Evolutionary conservation across 2,888 invertebrate genomes (phyloP).

Genomic region (Leucania comma): DNA sequence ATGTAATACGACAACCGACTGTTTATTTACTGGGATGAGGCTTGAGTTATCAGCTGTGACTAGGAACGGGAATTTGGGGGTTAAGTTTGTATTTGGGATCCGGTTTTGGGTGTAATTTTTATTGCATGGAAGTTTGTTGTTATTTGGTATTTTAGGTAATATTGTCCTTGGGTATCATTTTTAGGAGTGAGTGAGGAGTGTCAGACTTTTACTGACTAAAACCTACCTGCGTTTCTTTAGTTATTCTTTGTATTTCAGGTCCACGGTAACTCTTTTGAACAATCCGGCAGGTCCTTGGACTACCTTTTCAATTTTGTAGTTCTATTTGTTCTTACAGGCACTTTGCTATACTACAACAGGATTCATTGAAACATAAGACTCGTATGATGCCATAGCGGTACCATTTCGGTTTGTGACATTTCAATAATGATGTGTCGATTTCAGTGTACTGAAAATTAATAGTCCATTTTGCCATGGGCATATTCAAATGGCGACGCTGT

Average conservation of each 20-base stretch:
- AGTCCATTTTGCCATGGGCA: not conserved
- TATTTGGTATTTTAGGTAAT: too few relatives aligned
- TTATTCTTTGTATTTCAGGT: too few relatives aligned
- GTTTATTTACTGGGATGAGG: conserved; percentile 58
- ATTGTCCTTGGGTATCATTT: too few relatives aligned
- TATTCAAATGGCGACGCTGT: not conserved
- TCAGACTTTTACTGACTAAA: too few relatives aligned
- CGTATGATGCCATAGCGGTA: not conserved
- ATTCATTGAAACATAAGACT: not conserved
- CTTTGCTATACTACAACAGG: too few relatives aligned
- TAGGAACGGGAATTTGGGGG: not conserved
- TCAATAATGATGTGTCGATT: conserved; percentile 3
- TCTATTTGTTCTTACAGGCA: too few relatives aligned
- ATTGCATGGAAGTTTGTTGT: not conserved
- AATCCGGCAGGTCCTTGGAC: too few relatives aligned
- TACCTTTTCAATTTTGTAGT: too few relatives aligned
- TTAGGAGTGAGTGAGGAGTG: too few relatives aligned
- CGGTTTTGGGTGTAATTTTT: conserved; percentile 1
- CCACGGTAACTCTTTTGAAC: too few relatives aligned
- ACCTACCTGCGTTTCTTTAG: too few relatives aligned
- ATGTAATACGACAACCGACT: conserved; percentile 71
- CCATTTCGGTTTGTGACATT: not conserved
- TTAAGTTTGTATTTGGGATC: not conserved
- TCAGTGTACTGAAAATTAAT: conserved; percentile 1
- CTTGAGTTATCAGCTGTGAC: conserved; percentile 52